Evolutionary conservation across 2,113 vertebrate genomes (phyloP).

Genomic region (Pseudorectes ferrugineus): DNA sequence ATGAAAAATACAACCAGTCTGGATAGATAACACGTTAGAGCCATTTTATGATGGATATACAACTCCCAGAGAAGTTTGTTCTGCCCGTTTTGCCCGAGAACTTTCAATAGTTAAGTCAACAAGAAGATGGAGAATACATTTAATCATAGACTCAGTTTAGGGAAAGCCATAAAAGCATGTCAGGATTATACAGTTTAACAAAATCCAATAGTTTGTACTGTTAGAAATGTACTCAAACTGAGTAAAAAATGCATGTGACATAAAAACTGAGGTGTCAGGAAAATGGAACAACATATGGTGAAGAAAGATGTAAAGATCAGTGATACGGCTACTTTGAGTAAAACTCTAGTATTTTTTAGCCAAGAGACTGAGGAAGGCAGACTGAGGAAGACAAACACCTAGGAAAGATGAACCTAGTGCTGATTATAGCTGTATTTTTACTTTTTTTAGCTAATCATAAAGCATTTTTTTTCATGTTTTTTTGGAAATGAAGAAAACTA

Average conservation of each 20-base stretch:
- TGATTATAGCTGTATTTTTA: not conserved
- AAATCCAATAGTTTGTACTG: not conserved
- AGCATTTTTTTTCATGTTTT: not conserved
- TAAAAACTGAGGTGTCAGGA: not conserved
- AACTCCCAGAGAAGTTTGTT: slow-evolving; percentile 15
- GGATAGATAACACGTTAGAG: not conserved
- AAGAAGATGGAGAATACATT: not conserved
- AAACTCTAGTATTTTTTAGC: not conserved
- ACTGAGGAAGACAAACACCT: not conserved
- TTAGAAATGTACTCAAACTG: not conserved
- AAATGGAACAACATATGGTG: not conserved
- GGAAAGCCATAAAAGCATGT: not conserved
- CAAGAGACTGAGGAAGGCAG: not conserved
- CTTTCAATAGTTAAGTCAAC: not conserved
- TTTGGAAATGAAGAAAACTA: not conserved
- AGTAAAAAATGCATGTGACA: not conserved
- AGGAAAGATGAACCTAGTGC: not conserved
- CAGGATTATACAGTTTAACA: not conserved
- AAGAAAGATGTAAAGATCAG: not conserved
- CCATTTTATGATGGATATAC: not conserved
- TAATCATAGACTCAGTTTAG: not conserved
- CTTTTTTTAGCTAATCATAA: not conserved
- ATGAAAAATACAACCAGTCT: slow-evolving; percentile 17
- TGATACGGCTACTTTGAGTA: not conserved
- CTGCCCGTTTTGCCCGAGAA: not conserved